Percentiles rank a stretch among this genome's conserved stretches.
Conservation (phyloP, 2,888 invertebrate genomes). For the Drosophila cognata region DNA sequence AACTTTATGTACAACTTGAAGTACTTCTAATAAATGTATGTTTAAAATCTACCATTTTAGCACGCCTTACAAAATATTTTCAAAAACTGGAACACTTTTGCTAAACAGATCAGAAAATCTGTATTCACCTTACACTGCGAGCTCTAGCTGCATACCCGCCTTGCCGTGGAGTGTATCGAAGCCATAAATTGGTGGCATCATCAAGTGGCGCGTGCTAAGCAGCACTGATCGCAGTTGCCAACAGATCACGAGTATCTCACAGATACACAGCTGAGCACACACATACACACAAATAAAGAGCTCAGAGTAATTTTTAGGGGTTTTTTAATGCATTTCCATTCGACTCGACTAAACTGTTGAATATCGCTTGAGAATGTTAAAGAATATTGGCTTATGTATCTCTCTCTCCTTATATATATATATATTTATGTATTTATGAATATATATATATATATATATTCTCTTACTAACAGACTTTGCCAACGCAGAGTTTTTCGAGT, state of each 20-base stretch:
- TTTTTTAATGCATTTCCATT: constrained; percentile 48
- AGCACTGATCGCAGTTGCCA: constrained; percentile 25
- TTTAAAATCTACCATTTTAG: too few relatives aligned
- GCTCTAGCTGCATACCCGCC: not conserved
- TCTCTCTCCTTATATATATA: not conserved
- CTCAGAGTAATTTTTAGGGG: not conserved
- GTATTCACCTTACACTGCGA: not conserved
- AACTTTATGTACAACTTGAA: too few relatives aligned
- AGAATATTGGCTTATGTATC: constrained; percentile 16
- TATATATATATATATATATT: not conserved
- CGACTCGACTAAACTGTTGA: constrained; percentile 26
- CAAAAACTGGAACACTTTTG: not conserved
- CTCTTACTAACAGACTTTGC: constrained; percentile 52
- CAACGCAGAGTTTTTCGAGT: constrained; percentile 12
- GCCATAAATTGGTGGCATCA: constrained; percentile 42
- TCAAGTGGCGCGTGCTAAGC: constrained; percentile 50
- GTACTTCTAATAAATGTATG: too few relatives aligned
- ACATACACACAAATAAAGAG: not conserved
- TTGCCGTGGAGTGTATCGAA: constrained; percentile 40
- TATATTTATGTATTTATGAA: not conserved
- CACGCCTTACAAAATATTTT: too few relatives aligned
- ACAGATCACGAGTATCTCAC: constrained; percentile 52
- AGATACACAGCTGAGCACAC: constrained; percentile 32
- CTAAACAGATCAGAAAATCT: not conserved
- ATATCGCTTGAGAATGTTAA: constrained; percentile 6